phyloP scores from a whole-genome alignment of 2,113 vertebrate genomes.

The Rhinichthys klamathensis region DNA sequence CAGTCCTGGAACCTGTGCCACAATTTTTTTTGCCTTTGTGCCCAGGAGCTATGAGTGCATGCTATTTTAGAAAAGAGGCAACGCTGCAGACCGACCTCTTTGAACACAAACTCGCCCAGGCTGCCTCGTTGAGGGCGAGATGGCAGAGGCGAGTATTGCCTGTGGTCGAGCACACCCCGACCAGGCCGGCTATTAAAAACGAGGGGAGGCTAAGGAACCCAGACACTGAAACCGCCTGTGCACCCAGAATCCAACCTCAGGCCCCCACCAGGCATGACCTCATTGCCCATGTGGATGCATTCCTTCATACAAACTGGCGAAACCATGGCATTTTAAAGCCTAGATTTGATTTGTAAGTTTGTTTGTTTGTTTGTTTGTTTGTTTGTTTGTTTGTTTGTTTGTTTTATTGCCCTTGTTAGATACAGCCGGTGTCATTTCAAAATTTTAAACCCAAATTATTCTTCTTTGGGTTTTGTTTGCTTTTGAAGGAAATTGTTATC shows the following conservation, averaged over 20 bases:
- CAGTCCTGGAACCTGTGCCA: constrained; percentile 42
- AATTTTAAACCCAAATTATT: not conserved
- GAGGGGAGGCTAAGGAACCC: constrained; percentile 71
- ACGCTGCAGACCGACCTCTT: constrained; percentile 68
- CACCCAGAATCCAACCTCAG: constrained; percentile 64
- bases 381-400: constrained; percentile 60
- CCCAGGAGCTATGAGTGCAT: constrained; percentile 54
- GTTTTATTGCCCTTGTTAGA: constrained; percentile 20
- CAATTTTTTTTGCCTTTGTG: constrained; percentile 44
- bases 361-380: constrained; percentile 61
- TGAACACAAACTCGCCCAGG: constrained; percentile 67
- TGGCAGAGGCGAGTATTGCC: constrained; percentile 71
- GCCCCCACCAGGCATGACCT: constrained; percentile 60
- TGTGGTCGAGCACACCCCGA: constrained; percentile 79
- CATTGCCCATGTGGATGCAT: constrained; percentile 59
- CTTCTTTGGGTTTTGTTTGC: not conserved
- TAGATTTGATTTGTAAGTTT: constrained; percentile 53
- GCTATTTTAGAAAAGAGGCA: constrained; percentile 70
- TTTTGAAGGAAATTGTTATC: not conserved
- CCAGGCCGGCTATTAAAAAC: constrained; percentile 78
- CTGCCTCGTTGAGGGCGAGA: constrained; percentile 67
- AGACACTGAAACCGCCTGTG: constrained; percentile 71
- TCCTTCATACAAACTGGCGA: constrained; percentile 51
- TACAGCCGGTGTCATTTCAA: not conserved
- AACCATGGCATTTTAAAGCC: constrained; percentile 38